phyloP scores from a whole-genome alignment of 2,888 invertebrate genomes.

The Chelonus formosanus region DNA sequence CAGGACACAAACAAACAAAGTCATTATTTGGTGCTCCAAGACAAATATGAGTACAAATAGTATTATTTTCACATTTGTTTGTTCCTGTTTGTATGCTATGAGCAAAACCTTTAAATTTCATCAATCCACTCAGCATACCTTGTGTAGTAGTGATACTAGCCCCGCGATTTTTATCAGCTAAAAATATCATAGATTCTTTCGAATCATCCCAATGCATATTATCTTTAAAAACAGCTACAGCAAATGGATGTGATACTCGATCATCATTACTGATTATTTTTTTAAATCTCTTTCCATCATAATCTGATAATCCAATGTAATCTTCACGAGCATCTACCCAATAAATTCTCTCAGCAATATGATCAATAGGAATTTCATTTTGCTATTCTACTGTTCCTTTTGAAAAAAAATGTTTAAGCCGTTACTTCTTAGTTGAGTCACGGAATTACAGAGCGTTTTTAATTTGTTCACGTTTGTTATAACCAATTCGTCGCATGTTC shows the following conservation, averaged over 20 bases:
- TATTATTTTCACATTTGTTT: slow-evolving; percentile 74
- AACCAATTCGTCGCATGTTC: no score
- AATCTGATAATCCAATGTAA: slow-evolving; percentile 80
- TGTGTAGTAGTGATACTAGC: slow-evolving; percentile 71
- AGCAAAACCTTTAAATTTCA: slow-evolving; percentile 85
- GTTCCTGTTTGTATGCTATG: slow-evolving; percentile 79
- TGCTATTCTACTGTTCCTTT: slow-evolving; percentile 80
- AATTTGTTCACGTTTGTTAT: no score
- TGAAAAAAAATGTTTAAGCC: slow-evolving; percentile 69
- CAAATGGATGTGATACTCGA: slow-evolving; percentile 83
- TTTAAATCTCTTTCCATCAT: slow-evolving; percentile 75
- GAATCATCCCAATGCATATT: slow-evolving; percentile 92
- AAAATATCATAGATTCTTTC: slow-evolving; percentile 81
- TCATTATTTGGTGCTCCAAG: slow-evolving; percentile 76
- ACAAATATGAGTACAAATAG: slow-evolving; percentile 79
- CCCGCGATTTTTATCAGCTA: slow-evolving; percentile 81
- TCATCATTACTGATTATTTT: slow-evolving; percentile 74
- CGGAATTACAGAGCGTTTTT: no score
- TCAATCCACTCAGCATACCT: slow-evolving; percentile 74
- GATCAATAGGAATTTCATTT: slow-evolving; percentile 87
- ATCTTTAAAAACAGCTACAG: slow-evolving; percentile 85
- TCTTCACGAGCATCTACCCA: slow-evolving; percentile 89
- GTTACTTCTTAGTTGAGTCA: no score
- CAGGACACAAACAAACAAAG: slow-evolving; percentile 82
- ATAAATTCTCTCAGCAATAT: slow-evolving; percentile 81